Base-by-base conservation (phyloP, 2,888 invertebrate species). In the Andrena hattorfiana region DNA sequence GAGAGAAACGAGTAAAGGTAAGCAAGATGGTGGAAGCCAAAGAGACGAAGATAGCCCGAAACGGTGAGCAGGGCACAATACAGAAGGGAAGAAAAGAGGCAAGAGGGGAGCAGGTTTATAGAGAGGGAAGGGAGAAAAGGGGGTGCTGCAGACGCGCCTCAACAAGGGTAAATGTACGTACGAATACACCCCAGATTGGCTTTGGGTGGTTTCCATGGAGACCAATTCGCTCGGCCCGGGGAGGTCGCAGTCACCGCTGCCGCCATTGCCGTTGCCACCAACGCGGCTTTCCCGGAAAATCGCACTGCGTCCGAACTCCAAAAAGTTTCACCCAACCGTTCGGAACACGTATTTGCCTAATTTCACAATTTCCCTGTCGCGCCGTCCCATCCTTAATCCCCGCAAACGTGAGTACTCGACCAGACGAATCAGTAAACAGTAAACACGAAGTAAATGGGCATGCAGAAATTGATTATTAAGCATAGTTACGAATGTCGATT, bases 161-260 rank as follows among this genome's bases (percentile, higher is more conserved):
- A 87, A 90, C 87, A 90, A 89, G 91, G 90, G 91, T 91, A 90
- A 92, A 91, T 90, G 92, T 91, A 90, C 91, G 90, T 91, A 92
- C 92, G 89, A 92, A 90, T 92, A 91, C 91, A 92, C 90, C 92
- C 92, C 89, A 91, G 90, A 92, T 92, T 90, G 92, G 91, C 91
- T 91, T 90, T 91, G 89, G 91, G 89, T 87, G 90, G 92, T 92
- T 91, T 88, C 92, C 90, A 92, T 92, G 92, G 86, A 87, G 89
- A 92, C 92, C 90, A 87, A 88, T 87, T 89, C 91, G 91, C 90
- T 89, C 88, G 71, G 89, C 90, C 92, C 92, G 92, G 92, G 92
- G 89, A 92, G 91, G 88, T 89, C 84, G 87, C 86, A 90, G 89
- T 84, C 84, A 81, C 77, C 74, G 76, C 74, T 79, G 35, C 75